Base-by-base conservation (phyloP, 2,797 vertebrate species). In the Hypotaenidia philippensis region DNA sequence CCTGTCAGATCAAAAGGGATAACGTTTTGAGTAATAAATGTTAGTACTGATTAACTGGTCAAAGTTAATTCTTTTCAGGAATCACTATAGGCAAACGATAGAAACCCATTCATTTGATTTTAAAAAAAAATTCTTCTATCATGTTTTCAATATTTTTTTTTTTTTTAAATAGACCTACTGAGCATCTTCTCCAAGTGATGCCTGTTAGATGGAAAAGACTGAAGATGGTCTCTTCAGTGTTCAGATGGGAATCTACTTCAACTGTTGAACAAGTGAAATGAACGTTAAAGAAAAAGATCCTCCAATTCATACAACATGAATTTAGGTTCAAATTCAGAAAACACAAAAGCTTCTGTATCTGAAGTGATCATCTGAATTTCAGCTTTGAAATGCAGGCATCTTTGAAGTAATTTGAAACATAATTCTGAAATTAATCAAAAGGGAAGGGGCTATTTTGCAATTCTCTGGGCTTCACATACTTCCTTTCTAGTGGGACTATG, bases 21-120 rank as follows among this genome's bases (percentile, higher is more conserved):
- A 98, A 96, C 92, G 90, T 98, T 98, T 98, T 97, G 97, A 97
- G 98, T 99, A 99, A 99, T 98, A 98, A 99, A 99, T 98, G 98
- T 96, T 98, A 96, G 96, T 97, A 97, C 98, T 98, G 98, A 99
- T 99, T 99, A 99, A 98, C 98, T 98, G 98, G 99, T 99, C 99
- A 98, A 98, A 99, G 98, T 97, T 97, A 98, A 99, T 99, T 98
- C 98, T 97, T 98, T 98, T 75, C 92, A 92, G 94, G 80, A 93
- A 87, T 70, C 87, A 64, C 72, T 77, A 40, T 71, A 93, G 87
- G 87, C 88, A 93, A 87, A 92, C 88, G 11, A 29, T 22, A 94
- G 53, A 45, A 83, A 85, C 61, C 13, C 7, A 68, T 45, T 86
- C 1, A 47, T 89, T 87, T 83, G 19, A 17, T 44, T 44, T 4